Percentiles rank a stretch among this genome's conserved stretches.
Evolutionary conservation across 2,888 invertebrate species (phyloP).

Genomic region (Hypsopygia costalis): DNA sequence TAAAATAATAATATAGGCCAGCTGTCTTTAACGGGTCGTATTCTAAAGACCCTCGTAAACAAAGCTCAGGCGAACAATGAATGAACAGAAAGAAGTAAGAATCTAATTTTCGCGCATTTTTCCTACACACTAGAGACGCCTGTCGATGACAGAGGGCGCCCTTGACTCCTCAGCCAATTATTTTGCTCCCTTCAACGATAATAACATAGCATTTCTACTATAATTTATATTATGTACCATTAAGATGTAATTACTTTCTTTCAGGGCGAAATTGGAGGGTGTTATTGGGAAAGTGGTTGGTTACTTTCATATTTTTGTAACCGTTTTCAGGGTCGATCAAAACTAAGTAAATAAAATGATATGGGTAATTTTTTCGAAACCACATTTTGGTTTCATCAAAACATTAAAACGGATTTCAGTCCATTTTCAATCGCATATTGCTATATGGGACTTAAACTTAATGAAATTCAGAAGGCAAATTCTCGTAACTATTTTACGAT

Average conservation of each 20-base stretch:
- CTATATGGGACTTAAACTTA: no score
- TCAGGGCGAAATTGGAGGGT: no score
- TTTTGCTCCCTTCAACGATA: conserved; percentile 8
- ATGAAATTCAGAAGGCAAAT: no score
- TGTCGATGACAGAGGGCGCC: conserved; percentile 15
- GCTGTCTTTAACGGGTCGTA: not conserved
- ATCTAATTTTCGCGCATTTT: conserved; percentile 6
- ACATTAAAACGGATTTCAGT: no score
- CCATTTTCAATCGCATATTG: no score
- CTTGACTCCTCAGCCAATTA: conserved; percentile 13
- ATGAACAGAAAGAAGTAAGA: conserved; percentile 1
- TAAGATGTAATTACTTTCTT: not conserved
- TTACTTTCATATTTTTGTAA: no score
- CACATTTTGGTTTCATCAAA: no score
- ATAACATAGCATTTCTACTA: conserved; percentile 7
- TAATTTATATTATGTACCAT: conserved; percentile 5
- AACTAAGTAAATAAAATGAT: no score
- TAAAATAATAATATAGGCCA: not conserved
- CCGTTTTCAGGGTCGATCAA: no score
- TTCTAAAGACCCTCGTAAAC: not conserved
- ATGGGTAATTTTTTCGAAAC: no score
- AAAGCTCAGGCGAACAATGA: conserved; percentile 4
- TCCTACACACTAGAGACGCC: conserved; percentile 1
- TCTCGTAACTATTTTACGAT: no score
- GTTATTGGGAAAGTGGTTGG: no score